These are phyloP conservation scores for Rhaphigaster nebulosa DNA, from an alignment of 2,888 invertebrate genomes.

Conservation along the genomic window DNA sequence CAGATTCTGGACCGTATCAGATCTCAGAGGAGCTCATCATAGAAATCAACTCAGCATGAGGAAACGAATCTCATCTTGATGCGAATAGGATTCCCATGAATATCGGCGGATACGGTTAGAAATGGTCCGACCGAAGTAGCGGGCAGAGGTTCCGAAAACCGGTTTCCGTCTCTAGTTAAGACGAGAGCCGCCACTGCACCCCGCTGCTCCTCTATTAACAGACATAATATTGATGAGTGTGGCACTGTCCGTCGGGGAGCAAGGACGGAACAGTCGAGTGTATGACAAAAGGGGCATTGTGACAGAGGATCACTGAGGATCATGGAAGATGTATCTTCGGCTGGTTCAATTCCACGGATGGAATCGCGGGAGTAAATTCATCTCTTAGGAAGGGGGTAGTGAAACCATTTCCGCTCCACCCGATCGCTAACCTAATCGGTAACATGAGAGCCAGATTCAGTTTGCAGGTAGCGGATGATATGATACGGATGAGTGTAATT, in stretches of 20 bases:
- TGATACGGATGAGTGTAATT: background rate
- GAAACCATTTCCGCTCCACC: background rate
- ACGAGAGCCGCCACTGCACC: background rate
- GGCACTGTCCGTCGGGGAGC: background rate
- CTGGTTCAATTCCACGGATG: background rate
- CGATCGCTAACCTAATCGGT: background rate
- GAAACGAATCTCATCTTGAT: conserved; percentile 8
- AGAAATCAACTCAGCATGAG: background rate
- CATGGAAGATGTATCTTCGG: background rate
- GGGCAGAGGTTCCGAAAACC: conserved; percentile 26
- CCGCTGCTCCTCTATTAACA: background rate
- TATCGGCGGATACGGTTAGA: conserved; percentile 23
- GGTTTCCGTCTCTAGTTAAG: background rate
- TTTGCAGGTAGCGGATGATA: too few relatives aligned
- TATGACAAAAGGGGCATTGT: background rate
- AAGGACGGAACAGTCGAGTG: background rate
- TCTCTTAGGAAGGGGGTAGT: background rate
- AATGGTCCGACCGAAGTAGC: conserved; percentile 30
- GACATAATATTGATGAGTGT: background rate
- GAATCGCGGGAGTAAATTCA: background rate
- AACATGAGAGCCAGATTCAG: background rate
- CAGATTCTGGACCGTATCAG: background rate
- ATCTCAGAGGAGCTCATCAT: background rate
- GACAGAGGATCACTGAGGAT: background rate
- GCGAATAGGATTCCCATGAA: background rate